These are phyloP conservation scores for Halocynthia roretzi DNA, from an alignment of 23 tunicate species.

Conservation along the genomic window DNA sequence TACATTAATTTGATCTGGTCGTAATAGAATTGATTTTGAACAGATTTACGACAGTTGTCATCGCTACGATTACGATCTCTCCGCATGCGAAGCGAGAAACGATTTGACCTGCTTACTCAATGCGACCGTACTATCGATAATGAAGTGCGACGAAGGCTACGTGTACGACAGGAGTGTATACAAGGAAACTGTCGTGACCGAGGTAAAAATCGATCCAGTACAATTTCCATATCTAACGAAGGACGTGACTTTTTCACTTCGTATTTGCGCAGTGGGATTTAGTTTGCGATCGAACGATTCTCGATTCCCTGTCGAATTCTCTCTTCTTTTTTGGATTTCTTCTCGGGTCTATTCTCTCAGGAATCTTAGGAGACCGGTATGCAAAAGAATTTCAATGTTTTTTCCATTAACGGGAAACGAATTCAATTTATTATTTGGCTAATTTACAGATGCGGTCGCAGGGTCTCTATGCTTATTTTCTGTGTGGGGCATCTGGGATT, in stretches of 20 bases:
- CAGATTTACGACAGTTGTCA: conserved; percentile 8
- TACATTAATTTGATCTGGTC: too few relatives aligned
- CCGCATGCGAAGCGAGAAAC: not conserved
- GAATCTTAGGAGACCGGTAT: conserved; percentile 43
- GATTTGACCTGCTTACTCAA: not conserved
- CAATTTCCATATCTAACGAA: too few relatives aligned
- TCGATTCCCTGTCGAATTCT: conserved; percentile 31
- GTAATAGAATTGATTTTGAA: too few relatives aligned
- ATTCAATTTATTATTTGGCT: too few relatives aligned
- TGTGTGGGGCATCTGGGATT: too few relatives aligned
- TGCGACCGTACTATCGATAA: not conserved
- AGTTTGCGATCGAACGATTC: conserved; percentile 21
- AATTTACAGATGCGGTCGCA: too few relatives aligned
- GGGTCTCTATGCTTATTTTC: too few relatives aligned
- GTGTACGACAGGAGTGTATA: conserved; percentile 22
- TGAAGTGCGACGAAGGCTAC: conserved; percentile 24
- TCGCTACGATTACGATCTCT: conserved; percentile 11
- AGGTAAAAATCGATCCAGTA: conserved; percentile 6
- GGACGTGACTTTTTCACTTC: too few relatives aligned
- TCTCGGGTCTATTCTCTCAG: conserved; percentile 19
- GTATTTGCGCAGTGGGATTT: conserved; percentile 48
- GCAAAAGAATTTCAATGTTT: not conserved
- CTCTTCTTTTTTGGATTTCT: conserved; percentile 38
- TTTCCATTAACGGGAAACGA: too few relatives aligned
- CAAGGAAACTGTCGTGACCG: conserved; percentile 17